Evolutionary conservation across 2,888 invertebrate genomes (phyloP).

Genomic region (Drosophila colorata): DNA sequence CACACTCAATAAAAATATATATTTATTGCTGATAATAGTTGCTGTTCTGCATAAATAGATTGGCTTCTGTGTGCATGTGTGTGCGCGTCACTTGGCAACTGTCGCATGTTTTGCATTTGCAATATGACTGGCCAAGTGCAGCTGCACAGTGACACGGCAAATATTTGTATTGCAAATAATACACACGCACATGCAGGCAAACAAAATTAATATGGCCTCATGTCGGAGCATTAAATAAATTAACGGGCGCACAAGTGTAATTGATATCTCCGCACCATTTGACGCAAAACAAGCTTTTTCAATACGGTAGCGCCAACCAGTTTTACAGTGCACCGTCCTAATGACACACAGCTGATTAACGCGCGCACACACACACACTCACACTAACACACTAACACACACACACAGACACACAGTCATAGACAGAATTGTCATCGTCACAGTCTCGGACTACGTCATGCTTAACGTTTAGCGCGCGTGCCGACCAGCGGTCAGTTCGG

Average conservation of each 20-base stretch:
- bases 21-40: slow-evolving; percentile 58
- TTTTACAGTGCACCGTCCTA: slow-evolving; percentile 44
- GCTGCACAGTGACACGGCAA: slow-evolving; percentile 22
- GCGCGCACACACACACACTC: slow-evolving; percentile 13
- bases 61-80: slow-evolving; percentile 1
- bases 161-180: not conserved
- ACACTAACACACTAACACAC: slow-evolving; percentile 1
- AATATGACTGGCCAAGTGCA: slow-evolving; percentile 44
- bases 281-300: slow-evolving; percentile 12
- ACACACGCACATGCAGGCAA: not conserved
- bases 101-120: slow-evolving; percentile 46
- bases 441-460: slow-evolving; percentile 35
- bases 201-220: not conserved
- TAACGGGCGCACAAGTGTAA: slow-evolving; percentile 6
- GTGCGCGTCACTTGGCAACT: slow-evolving; percentile 55
- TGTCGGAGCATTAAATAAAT: not conserved
- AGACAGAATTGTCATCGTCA: slow-evolving; percentile 38
- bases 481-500: slow-evolving; percentile 33
- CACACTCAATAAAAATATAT: slow-evolving; percentile 2
- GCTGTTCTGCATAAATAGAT: slow-evolving; percentile 4
- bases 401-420: not conserved
- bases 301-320: slow-evolving; percentile 37
- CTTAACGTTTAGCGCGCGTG: slow-evolving; percentile 32
- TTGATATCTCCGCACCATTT: slow-evolving; percentile 2
- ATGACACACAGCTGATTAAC: slow-evolving; percentile 54